Conservation (phyloP, 2,113 vertebrate genomes). For the Microcebus tavaratra region DNA sequence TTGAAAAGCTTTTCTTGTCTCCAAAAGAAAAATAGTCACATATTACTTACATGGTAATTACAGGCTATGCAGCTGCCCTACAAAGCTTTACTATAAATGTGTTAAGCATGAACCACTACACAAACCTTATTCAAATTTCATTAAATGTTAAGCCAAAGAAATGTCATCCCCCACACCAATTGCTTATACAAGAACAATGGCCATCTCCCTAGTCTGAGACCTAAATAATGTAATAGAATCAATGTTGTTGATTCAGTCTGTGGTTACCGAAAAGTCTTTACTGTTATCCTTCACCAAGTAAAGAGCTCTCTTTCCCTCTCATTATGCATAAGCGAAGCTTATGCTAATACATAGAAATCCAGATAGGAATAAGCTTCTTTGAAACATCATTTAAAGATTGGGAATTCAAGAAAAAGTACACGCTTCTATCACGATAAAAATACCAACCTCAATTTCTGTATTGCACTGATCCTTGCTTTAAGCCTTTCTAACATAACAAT, state of each 20-base stretch:
- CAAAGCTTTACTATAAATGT: conserved; percentile 79
- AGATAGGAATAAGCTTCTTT: conserved; percentile 51
- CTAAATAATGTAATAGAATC: conserved; percentile 78
- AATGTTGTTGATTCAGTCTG: conserved; percentile 65
- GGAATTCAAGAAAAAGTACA: conserved; percentile 31
- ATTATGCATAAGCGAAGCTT: conserved; percentile 58
- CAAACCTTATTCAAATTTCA: conserved; percentile 83
- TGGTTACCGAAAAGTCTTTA: conserved; percentile 57
- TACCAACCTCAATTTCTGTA: conserved; percentile 50
- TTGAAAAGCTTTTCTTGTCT: conserved; percentile 84
- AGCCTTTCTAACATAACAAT: conserved; percentile 3
- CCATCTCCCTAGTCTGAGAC: conserved; percentile 60
- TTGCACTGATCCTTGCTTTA: conserved; percentile 8
- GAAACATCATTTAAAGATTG: conserved; percentile 38
- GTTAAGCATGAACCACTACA: conserved; percentile 81
- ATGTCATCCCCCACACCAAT: conserved; percentile 73
- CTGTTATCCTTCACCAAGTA: conserved; percentile 50
- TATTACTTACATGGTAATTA: conserved; percentile 87
- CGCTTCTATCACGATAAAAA: conserved; percentile 45
- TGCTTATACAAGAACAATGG: conserved; percentile 64
- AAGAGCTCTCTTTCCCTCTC: conserved; percentile 37
- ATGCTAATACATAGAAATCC: conserved; percentile 46
- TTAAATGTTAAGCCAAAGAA: conserved; percentile 82
- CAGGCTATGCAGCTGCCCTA: conserved; percentile 84
- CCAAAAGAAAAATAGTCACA: conserved; percentile 74